phyloP scores from a whole-genome alignment of 2,797 vertebrate genomes.

The Yasuhikotakia modesta region DNA sequence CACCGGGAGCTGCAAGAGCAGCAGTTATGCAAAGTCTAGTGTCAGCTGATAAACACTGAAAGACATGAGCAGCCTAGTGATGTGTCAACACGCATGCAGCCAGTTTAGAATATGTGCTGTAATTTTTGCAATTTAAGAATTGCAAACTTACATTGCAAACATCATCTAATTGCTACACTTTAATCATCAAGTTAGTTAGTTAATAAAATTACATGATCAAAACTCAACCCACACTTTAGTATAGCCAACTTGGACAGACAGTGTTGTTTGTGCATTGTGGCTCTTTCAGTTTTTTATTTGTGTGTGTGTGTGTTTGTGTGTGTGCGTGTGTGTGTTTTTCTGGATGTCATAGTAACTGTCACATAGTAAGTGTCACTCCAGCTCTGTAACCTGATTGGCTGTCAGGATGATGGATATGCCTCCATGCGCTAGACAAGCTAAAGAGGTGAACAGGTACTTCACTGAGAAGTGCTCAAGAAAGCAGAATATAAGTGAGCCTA shows the following conservation, averaged over 20 bases:
- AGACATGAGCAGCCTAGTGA: not conserved
- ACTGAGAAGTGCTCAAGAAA: not conserved
- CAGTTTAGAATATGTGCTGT: too few relatives aligned
- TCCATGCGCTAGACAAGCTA: not conserved
- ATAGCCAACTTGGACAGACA: not conserved
- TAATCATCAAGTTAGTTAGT: too few relatives aligned
- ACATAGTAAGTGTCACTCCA: too few relatives aligned
- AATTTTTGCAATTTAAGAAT: too few relatives aligned
- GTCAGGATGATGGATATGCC: constrained; percentile 44
- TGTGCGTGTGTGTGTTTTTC: too few relatives aligned
- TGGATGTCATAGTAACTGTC: constrained; percentile 38
- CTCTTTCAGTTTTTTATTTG: not conserved
- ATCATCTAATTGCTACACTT: too few relatives aligned
- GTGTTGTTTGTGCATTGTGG: not conserved
- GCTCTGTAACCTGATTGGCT: constrained; percentile 28
- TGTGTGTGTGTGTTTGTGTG: not conserved
- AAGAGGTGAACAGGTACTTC: constrained; percentile 26
- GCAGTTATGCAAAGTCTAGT: not conserved
- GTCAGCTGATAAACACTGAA: not conserved
- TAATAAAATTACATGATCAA: too few relatives aligned
- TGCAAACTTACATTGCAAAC: too few relatives aligned
- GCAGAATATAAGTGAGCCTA: not conserved
- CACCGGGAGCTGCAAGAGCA: not conserved
- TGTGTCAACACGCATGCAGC: not conserved
- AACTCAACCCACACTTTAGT: not conserved